phyloP scores from a whole-genome alignment of 1,140 invertebrate genomes.

The Drepana arcuata region DNA sequence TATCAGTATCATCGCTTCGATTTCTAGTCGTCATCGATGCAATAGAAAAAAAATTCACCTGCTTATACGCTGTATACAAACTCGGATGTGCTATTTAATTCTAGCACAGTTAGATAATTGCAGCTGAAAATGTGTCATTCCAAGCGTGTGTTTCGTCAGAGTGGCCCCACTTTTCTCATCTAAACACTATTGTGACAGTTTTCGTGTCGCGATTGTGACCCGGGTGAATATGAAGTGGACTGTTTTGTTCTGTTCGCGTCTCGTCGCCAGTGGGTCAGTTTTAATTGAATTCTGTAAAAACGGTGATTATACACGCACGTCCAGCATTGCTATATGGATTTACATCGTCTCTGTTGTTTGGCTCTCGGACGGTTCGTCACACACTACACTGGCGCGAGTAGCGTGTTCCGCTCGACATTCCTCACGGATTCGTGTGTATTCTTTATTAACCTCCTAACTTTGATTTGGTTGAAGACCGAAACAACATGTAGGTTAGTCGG shows the following conservation, averaged over 20 bases:
- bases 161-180: slow-evolving; percentile 8
- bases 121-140: slow-evolving; percentile 12
- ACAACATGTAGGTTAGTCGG: background rate
- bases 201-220: slow-evolving; percentile 16
- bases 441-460: background rate
- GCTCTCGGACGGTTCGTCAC: too few relatives aligned
- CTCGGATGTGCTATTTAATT: slow-evolving; percentile 9
- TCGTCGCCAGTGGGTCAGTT: slow-evolving; percentile 52
- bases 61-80: slow-evolving; percentile 3
- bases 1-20: slow-evolving; percentile 7
- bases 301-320: slow-evolving; percentile 61
- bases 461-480: background rate
- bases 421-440: background rate
- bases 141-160: slow-evolving; percentile 7
- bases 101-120: slow-evolving; percentile 15
- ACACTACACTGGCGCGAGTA: too few relatives aligned
- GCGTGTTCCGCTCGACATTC: background rate
- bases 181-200: slow-evolving; percentile 19
- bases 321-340: slow-evolving; percentile 45
- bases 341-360: slow-evolving; percentile 32
- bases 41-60: slow-evolving; percentile 1
- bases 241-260: slow-evolving; percentile 34
- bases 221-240: slow-evolving; percentile 14
- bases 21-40: slow-evolving; percentile 5
- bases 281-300: slow-evolving; percentile 64